Base-by-base conservation (phyloP, 2,113 vertebrate species). In the Cathartes aura region DNA sequence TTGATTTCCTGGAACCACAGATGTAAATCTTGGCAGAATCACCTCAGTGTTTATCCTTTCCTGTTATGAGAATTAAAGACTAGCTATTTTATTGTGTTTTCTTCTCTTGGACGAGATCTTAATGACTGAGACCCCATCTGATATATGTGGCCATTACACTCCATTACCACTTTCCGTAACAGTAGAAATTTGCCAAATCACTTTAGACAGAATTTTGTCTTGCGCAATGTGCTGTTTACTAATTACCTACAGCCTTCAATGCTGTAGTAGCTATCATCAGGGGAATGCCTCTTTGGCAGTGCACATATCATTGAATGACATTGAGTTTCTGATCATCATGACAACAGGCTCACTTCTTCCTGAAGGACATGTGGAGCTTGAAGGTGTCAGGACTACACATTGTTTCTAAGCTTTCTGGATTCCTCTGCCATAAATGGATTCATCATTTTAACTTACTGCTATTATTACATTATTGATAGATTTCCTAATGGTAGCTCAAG, bases 1-100 rank as follows among this genome's bases (percentile, higher is more conserved):
- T 96, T 95, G 94, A 90, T 96, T 97, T 97, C 91, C 93, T 91
- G 95, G 89, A 97, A 97, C 59, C 30, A 36, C 32, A 81, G 92
- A 91, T 88, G 58, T 83, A 89, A 82, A 93, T 96, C 94, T 86
- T 95, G 84, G 89, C 94, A 78, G 47, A 91, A 88, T 93, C 94
- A 91, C 63, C 59, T 91, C 48, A 16, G 26, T 96, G 91, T 97
- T 95, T 97, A 95, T 95, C 23, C 47, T 90, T 84, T 62, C 40
- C 47, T 95, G 60, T 74, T 95, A 89, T 8, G 50, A 87, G 87
- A 87, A 87, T 93, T 91, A 92, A 90, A 94, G 48, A 67, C 82
- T 56, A 90, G 45, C 32, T 32, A 74, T 76, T 96, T 96, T 87
- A 87, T 42, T 76, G 24, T 95, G 82, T 95, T 94, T 96, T 84